Evolutionary conservation across 2,113 vertebrate species (phyloP), one percentile per base, ranked within the genome.

Genomic region (Maccullochella peelii): DNA sequence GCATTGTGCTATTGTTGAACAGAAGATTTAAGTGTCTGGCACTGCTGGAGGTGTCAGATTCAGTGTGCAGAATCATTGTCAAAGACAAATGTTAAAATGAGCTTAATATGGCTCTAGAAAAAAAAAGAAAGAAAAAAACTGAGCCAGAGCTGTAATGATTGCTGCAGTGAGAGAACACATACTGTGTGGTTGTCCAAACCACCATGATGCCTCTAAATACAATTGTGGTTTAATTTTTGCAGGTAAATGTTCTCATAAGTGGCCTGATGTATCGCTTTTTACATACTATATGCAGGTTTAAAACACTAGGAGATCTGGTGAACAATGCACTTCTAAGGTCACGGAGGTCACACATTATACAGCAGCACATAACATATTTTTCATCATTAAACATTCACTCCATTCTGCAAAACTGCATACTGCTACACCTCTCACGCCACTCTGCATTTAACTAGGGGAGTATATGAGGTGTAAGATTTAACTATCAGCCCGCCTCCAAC

Each of bases 51-150:
- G 76, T 77, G 84, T 91, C 89, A 79, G 75, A 91, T 91, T 91
- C 90, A 82, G 74, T 23, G 77, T 73, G 75, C 79, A 76, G 82
- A 50, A 61, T 87, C 75, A 76, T 81, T 87, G 89, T 85, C 67
- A 86, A 84, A 88, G 88, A 90, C 82, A 87, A 84, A 92, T 90
- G 75, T 90, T 86, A 76, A 83, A 90, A 91, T 58, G 77, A 88
- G 85, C 83, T 92, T 92, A 91, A 92, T 87, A 89, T 77, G 81
- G 87, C 80, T 84, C 20, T 38, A 16, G 72, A 76, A 65, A 89
- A 77, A 84, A 61, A 16, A 52, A 16, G 2, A 55, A 8, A 38
- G 20, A 6, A 27, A 44, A 69, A 50, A 72, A 61, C 40, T 0
- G 38, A 85, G 67, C 77, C 38, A 23, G 58, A 58, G 58, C 16